Evolutionary conservation across 2,888 invertebrate genomes (phyloP).

Genomic region (Calameuta filiformis): DNA sequence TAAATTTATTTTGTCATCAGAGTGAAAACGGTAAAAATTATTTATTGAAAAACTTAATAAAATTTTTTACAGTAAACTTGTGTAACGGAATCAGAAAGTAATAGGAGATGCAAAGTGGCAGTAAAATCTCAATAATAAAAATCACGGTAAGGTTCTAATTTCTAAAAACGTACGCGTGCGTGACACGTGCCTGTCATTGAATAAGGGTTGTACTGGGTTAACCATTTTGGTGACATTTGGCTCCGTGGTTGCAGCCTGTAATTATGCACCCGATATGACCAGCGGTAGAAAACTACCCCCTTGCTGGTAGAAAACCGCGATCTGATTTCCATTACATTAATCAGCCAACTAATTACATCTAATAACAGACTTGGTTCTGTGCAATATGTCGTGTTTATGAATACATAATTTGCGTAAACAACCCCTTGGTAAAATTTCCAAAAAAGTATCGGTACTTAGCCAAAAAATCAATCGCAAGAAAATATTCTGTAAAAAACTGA

Average conservation of each 20-base stretch:
- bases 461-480: not conserved
- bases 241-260: constrained; percentile 45
- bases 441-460: not conserved
- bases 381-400: not conserved
- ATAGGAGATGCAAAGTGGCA: not conserved
- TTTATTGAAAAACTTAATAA: not conserved
- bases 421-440: not conserved
- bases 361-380: not conserved
- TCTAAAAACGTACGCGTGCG: constrained; percentile 50
- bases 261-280: constrained; percentile 37
- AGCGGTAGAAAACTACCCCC: not conserved
- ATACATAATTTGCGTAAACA: not conserved
- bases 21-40: not conserved
- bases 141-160: not conserved
- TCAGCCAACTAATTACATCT: not conserved
- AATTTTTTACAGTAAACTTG: not conserved
- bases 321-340: constrained; percentile 5
- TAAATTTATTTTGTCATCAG: not conserved
- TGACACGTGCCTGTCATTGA: constrained; percentile 47
- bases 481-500: not conserved
- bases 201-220: constrained; percentile 48
- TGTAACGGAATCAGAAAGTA: not conserved
- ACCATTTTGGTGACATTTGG: constrained; percentile 58
- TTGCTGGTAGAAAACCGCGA: not conserved
- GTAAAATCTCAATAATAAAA: not conserved